Base-by-base conservation (phyloP, 2,113 vertebrate genomes). In the Rallus limicola region DNA sequence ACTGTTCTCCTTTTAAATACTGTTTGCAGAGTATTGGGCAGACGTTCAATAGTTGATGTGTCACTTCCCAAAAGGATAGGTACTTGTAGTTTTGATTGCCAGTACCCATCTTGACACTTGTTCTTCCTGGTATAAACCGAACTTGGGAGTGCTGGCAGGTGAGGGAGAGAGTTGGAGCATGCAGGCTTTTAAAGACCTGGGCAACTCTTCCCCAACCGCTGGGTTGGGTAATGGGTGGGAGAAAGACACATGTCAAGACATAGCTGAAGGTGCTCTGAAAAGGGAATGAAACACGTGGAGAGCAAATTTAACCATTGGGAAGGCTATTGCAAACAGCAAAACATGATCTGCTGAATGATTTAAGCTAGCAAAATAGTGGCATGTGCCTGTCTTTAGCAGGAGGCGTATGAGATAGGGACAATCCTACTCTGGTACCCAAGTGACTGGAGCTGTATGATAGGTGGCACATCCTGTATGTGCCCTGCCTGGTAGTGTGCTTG, bases 191-290 rank as follows among this genome's bases (percentile, higher is more conserved):
- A 52, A 48, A 63, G 46, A 56, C 33, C 40, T 64, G 52, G 42
- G 20, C 31, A 29, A 0, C 11, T 86, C 21, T 29, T 69, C 29
- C 33, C 10, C 8, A 7, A 13, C 42, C 3, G 1, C 33, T 52
- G 62, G 6, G 17, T 63, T 52, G 62, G 7, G 19, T 63, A 26
- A 12, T 50, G 50, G 55, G n/a, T 29, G 23, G 44, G 63, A 33
- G 33, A 89, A 60, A 23, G 34, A 55, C 1, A 1, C 0, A 0
- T 50, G 13, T 36, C 25, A 31, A 42, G n/a, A 64, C 36, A 19
- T 55, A 52, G 18, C 34, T 56, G 60, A 59, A 21, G 20, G 11
- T 67, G 29, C 18, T 55, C 44, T 59, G 48, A 71, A 52, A 68
- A 64, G 13, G 68, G 34, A 52, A 26, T 36, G 50, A 40, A 89